Percentiles rank a stretch among this genome's conserved stretches.
These are phyloP conservation scores for Trichechus manatus DNA, from an alignment of 2,113 vertebrate species.

Conservation along the genomic window DNA sequence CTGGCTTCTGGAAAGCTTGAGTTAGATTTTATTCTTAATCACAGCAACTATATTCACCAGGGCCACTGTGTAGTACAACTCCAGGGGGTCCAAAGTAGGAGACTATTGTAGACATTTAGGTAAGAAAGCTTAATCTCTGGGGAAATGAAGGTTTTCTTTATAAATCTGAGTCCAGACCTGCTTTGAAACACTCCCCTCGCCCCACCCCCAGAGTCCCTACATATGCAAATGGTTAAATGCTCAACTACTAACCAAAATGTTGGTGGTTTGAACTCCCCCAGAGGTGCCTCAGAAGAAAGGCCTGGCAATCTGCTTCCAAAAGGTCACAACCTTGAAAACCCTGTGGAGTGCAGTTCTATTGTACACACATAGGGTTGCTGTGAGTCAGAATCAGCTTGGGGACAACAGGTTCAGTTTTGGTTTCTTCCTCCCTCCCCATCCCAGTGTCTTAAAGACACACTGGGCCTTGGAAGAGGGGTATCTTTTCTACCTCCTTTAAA, in stretches of 20 bases:
- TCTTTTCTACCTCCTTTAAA: slow-evolving; percentile 10
- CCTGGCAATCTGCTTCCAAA: too few relatives aligned
- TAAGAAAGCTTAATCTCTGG: neutral
- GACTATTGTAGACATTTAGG: neutral
- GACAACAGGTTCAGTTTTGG: too few relatives aligned
- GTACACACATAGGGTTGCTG: too few relatives aligned
- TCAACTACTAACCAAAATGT: too few relatives aligned
- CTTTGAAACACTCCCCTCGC: neutral
- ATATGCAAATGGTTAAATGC: too few relatives aligned
- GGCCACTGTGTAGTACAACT: neutral
- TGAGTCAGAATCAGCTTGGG: too few relatives aligned
- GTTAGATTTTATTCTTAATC: slow-evolving; percentile 23
- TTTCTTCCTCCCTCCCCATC: too few relatives aligned
- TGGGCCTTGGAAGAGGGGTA: neutral
- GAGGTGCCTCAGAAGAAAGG: too few relatives aligned
- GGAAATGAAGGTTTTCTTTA: neutral
- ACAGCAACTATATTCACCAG: neutral
- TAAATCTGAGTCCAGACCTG: neutral
- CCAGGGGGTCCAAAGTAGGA: neutral
- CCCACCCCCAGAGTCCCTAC: too few relatives aligned
- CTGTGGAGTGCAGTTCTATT: too few relatives aligned
- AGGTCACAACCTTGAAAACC: too few relatives aligned
- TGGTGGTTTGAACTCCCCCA: too few relatives aligned
- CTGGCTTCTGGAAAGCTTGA: neutral
- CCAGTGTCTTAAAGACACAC: neutral